phyloP scores from a whole-genome alignment of 2,888 invertebrate species.

The Tenthredo distinguenda region DNA sequence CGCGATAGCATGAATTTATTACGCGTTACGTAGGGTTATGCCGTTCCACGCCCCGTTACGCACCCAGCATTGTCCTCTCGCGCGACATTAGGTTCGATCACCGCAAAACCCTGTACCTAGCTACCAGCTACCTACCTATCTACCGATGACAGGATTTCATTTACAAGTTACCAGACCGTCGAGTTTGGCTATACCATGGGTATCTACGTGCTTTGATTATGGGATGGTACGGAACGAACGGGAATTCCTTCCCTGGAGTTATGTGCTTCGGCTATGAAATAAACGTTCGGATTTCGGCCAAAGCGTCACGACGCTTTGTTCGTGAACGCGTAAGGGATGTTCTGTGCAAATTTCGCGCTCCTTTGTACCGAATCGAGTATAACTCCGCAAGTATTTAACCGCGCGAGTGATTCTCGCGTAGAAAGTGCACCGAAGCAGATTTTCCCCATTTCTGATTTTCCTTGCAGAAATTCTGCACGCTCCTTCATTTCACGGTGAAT shows the following conservation, averaged over 20 bases:
- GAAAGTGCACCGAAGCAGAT: background rate
- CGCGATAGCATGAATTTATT: constrained; percentile 69
- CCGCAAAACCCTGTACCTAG: constrained; percentile 17
- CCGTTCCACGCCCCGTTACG: constrained; percentile 42
- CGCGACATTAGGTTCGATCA: constrained; percentile 47
- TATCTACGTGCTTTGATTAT: constrained; percentile 31
- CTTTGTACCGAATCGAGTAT: background rate
- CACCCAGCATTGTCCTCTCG: constrained; percentile 49
- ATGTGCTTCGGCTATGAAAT: constrained; percentile 3
- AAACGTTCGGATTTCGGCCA: background rate
- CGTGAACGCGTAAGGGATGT: background rate
- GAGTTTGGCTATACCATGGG: constrained; percentile 5
- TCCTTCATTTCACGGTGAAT: background rate
- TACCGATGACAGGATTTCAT: constrained; percentile 49
- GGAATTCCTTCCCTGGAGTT: background rate
- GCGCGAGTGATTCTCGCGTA: background rate
- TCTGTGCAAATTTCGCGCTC: background rate
- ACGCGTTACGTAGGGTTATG: constrained; percentile 54
- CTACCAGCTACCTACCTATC: background rate
- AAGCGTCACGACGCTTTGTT: background rate
- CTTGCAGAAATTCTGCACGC: background rate
- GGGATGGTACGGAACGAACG: background rate
- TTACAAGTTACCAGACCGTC: constrained; percentile 45
- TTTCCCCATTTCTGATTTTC: background rate
- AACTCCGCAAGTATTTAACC: background rate